A percentile compares a stretch with the other conserved stretches of the same genome.
Conservation (phyloP, 2,113 vertebrate species). For the Ascaphus truei region DNA sequence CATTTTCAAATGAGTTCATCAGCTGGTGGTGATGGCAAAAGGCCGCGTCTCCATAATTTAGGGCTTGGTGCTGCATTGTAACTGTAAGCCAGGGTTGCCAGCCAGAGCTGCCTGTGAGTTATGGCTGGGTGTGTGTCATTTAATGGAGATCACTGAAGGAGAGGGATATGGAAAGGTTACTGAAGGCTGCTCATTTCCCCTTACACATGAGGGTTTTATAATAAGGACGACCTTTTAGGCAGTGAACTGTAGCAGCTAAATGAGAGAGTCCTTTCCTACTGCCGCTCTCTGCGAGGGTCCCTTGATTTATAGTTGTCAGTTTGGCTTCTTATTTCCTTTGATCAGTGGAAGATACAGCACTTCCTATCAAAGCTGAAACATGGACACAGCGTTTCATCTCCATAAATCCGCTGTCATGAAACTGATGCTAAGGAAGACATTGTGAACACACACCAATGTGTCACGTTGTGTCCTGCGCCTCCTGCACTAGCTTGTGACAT, state of each 20-base stretch:
- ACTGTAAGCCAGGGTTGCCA: constrained; percentile 32
- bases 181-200: not conserved
- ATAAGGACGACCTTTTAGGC: constrained; percentile 32
- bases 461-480: too few species aligned
- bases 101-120: not conserved
- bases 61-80: constrained; percentile 17
- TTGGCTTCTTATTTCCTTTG: not conserved
- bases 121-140: not conserved
- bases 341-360: not conserved
- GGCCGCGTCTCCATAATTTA: constrained; percentile 35
- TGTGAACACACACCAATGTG: too few species aligned
- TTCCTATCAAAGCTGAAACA: not conserved
- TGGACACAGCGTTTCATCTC: too few species aligned
- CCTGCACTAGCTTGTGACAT: too few species aligned
- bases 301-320: not conserved
- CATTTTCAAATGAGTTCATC: constrained; percentile 40
- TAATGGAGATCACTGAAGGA: not conserved
- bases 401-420: too few species aligned
- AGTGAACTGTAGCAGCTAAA: not conserved
- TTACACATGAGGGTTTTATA: constrained; percentile 8
- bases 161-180: too few species aligned
- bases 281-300: constrained; percentile 15
- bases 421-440: too few species aligned
- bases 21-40: constrained; percentile 34
- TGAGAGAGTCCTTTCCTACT: constrained; percentile 23